Base-by-base conservation (phyloP, 2,113 vertebrate genomes). In the Columba livia region DNA sequence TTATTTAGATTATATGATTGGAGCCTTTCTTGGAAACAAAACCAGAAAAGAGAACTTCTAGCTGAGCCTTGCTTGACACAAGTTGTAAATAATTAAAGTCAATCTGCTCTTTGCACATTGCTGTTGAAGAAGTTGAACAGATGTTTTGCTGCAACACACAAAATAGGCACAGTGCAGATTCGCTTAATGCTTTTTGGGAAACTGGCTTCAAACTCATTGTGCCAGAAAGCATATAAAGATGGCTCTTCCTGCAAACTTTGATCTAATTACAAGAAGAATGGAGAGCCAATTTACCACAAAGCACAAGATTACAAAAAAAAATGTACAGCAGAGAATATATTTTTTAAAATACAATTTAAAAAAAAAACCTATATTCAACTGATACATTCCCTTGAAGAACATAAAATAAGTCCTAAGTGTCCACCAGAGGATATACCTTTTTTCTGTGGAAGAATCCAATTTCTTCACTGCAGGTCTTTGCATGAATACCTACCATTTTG, bases 41-140 rank as follows among this genome's bases (percentile, higher is more conserved):
- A 64, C 23, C 32, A 75, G 23, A 10, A 42, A 73, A 75, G 47
- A 61, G 15, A 79, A 79, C 31, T 79, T 72, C 56, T 84, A 66
- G 53, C 48, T n/a, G 15, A 92, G 48, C 56, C 16, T 42, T 79
- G 15, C 54, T 89, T 85, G 72, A 86, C 77, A 72, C 17, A 54
- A 88, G 20, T 20, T 56, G 44, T 84, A 91, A 94, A 87, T 69
- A 94, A 96, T 57, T 67, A 69, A 54, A 85, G 29, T 87, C 67
- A 73, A 31, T 79, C 58, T 89, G 51, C 40, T 89, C 65, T 62
- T 91, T 89, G 42, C 54, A 79, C 20, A n/a, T 19, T 21, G 60
- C 25, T 84, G 34, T 31, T 77, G 50, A 87, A 86, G 67, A 73
- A 93, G 62, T 19, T 38, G 57, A 94, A 88, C 57, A 95, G 79